Base-by-base conservation (phyloP, 2,113 vertebrate genomes). In the Nyctibius bracteatus region DNA sequence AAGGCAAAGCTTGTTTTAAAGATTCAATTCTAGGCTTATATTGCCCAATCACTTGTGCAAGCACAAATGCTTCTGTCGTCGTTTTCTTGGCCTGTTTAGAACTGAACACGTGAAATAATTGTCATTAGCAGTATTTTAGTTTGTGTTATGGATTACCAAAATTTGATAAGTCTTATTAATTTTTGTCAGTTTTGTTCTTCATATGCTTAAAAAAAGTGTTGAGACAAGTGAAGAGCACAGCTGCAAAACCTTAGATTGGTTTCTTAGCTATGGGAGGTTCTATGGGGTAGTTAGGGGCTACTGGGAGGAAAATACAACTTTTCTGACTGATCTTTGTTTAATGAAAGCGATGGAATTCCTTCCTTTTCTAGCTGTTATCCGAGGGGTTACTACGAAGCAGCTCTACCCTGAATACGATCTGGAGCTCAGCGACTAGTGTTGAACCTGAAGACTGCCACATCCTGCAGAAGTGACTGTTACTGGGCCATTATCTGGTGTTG, bases 381-480 rank as follows among this genome's bases (percentile, higher is more conserved):
- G 98, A 96, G 99, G 99, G 33, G 98, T 99, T 93, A 99, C 99
- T 95, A 99, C 99, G 72, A 98, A 98, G 94, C 98, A 99, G 59
- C 97, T 99, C 78, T 99, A 99, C 96, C 96, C 98, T 79, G 98
- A 98, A 68, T 99, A 99, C 59, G 98, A 97, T 67, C 97, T 99
- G 96, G 99, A 99, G 49, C 81, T 99, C 77, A 98, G 98, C 5
- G 99, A 99, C 97, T 99, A 97, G 43, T 11, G 7, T 8, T 46
- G 82, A 57, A 39, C 54, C 30, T 31, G 54, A 39, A 68, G 33
- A 24, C 10, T 49, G 28, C 31, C 11, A 12, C 2, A 1, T 61
- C 62, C 92, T 93, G 79, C 66, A 39, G 6, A 72, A 59, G 28
- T 90, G 28, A 22, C 79, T 71, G 8, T 82, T 73, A 28, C 41